Percentiles rank a stretch among this genome's conserved stretches.
Conservation (phyloP, 2,888 invertebrate species). For the Tetragonisca angustula region DNA sequence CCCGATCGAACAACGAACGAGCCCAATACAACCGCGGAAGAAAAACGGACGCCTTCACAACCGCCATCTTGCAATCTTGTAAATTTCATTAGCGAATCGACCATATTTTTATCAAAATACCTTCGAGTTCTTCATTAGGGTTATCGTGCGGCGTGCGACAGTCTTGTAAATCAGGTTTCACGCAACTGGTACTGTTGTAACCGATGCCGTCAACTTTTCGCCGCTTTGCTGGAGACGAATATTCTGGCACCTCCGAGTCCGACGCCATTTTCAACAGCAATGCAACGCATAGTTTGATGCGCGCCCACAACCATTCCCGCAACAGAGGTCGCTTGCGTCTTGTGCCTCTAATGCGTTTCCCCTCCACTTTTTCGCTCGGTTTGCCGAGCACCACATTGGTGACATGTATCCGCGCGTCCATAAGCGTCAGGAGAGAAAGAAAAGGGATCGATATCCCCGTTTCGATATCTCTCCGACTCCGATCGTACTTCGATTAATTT, state of each 20-base stretch:
- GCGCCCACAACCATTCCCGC: constrained; percentile 60
- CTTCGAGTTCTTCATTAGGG: constrained; percentile 79
- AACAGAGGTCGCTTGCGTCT: constrained; percentile 69
- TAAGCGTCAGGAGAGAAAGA: constrained; percentile 3
- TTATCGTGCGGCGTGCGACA: constrained; percentile 69
- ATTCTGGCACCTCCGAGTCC: constrained; percentile 82
- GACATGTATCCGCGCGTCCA: background rate
- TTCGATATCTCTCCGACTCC: background rate
- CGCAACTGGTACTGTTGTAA: constrained; percentile 67
- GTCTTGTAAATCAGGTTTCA: constrained; percentile 75
- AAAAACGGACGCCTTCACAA: constrained; percentile 69
- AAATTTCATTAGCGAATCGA: constrained; percentile 73
- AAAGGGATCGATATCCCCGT: background rate
- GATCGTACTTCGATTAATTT: background rate
- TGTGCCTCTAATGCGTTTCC: constrained; percentile 27
- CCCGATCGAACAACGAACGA: constrained; percentile 59
- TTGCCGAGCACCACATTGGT: background rate
- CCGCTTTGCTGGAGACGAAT: constrained; percentile 83
- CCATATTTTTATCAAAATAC: constrained; percentile 79
- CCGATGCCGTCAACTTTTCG: constrained; percentile 80
- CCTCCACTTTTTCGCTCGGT: constrained; percentile 27
- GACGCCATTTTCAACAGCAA: constrained; percentile 84
- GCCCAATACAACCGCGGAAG: constrained; percentile 63
- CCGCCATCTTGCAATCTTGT: constrained; percentile 80
- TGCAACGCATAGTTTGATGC: constrained; percentile 74